phyloP scores from a whole-genome alignment of 1,140 invertebrate genomes.

The Oscheius sp. region DNA sequence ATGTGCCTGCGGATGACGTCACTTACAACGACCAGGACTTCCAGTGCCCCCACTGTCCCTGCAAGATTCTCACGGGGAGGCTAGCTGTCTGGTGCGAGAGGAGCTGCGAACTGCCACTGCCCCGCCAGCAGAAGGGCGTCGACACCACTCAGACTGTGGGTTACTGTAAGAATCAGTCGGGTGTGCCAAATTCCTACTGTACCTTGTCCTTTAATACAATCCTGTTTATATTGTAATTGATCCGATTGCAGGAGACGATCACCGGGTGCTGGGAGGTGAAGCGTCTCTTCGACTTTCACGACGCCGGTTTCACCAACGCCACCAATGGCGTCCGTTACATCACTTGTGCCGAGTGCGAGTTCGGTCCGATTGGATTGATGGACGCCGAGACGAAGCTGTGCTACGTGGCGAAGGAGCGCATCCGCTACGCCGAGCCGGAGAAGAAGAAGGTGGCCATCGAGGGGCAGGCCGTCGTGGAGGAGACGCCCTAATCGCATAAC shows the following conservation, averaged over 20 bases:
- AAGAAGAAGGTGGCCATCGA: too few species aligned
- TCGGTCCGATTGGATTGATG: constrained; percentile 24
- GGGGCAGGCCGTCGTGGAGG: too few species aligned
- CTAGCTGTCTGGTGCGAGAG: not conserved
- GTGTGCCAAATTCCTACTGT: not conserved
- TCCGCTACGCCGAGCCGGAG: too few species aligned
- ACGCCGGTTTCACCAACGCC: constrained; percentile 27
- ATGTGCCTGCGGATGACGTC: too few species aligned
- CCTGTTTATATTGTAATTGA: not conserved
- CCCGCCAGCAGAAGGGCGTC: constrained; percentile 24
- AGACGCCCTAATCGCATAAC: too few species aligned
- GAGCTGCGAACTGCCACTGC: constrained; percentile 10
- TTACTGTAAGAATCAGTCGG: not conserved
- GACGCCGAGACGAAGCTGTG: constrained; percentile 7
- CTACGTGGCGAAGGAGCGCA: too few species aligned
- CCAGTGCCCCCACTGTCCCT: too few species aligned
- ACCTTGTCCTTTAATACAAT: not conserved
- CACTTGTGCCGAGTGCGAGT: constrained; percentile 26
- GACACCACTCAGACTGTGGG: constrained; percentile 17
- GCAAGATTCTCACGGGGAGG: too few species aligned
- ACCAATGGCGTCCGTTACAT: constrained; percentile 19
- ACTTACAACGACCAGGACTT: too few species aligned
- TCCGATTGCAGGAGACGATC: not conserved
- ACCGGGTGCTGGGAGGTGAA: constrained; percentile 12
- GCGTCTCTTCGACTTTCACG: constrained; percentile 20